Conservation (phyloP, 2,113 vertebrate genomes). For the Megaptera novaeangliae region DNA sequence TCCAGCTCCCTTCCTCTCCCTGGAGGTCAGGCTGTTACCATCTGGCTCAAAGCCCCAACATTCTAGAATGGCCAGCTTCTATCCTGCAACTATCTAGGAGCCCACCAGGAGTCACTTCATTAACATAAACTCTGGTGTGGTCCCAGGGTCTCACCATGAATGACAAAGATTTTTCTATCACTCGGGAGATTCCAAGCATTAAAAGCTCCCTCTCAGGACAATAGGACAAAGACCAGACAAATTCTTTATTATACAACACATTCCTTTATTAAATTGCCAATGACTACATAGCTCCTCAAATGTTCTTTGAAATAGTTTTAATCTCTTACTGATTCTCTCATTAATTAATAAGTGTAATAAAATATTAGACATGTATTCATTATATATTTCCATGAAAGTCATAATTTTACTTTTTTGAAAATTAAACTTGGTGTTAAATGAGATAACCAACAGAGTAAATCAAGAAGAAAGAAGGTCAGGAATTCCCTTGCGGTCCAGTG, state of each 20-base stretch:
- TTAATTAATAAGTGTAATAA: not conserved
- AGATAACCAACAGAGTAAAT: not conserved
- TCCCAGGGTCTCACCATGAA: not conserved
- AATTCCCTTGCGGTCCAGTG: not conserved
- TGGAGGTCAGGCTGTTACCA: not conserved
- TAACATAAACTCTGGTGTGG: not conserved
- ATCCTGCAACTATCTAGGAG: not conserved
- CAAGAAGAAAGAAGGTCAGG: not conserved
- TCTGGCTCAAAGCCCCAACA: not conserved
- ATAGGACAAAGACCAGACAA: not conserved
- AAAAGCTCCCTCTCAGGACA: not conserved
- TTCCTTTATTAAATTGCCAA: not conserved
- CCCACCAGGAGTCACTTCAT: not conserved
- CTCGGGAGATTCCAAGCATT: not conserved
- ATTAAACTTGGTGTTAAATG: not conserved
- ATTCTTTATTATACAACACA: not conserved
- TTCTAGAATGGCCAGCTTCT: not conserved
- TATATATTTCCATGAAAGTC: slow-evolving; percentile 5
- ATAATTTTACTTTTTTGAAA: slow-evolving; percentile 23
- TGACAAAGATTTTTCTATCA: not conserved
- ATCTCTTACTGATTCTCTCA: not conserved
- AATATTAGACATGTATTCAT: not conserved
- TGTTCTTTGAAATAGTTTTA: not conserved
- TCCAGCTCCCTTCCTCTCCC: not conserved
- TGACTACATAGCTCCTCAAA: not conserved